A percentile compares a stretch with the other conserved stretches of the same genome.
Conservation (phyloP, 1,140 invertebrate species). For the roundworm (Caenorhabditis elegans) region DNA sequence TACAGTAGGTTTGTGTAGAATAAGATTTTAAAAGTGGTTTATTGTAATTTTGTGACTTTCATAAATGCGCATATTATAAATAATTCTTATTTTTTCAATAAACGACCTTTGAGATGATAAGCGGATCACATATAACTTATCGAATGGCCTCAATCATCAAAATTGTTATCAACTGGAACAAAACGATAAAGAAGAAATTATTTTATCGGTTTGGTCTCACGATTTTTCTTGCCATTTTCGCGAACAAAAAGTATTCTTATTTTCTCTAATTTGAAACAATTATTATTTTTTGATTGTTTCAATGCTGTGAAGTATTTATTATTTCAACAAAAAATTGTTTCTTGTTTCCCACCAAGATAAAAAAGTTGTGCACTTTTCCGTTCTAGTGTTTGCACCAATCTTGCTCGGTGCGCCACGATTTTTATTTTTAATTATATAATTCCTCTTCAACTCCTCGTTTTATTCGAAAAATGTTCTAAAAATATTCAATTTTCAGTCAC, state of each 20-base stretch:
- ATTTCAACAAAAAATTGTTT: background rate
- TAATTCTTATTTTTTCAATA: background rate
- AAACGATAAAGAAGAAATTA: background rate
- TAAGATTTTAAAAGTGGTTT: no score
- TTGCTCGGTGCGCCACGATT: background rate
- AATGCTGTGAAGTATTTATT: no score
- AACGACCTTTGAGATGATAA: slow-evolving; percentile 2
- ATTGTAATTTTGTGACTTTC: no score
- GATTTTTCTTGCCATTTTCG: background rate
- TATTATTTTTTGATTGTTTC: no score
- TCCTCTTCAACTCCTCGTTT: no score
- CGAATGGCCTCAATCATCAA: background rate
- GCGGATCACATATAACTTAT: background rate
- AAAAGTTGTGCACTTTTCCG: background rate
- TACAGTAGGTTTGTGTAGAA: no score
- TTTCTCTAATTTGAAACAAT: no score
- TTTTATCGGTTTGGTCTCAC: background rate
- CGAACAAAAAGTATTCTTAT: no score
- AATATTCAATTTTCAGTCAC: slow-evolving; percentile 16
- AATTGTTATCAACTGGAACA: background rate
- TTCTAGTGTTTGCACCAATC: background rate
- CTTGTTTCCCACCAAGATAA: background rate
- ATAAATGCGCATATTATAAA: no score
- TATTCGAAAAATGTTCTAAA: background rate
- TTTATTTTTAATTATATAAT: background rate